Conservation (phyloP, 2,888 invertebrate species). For the Encarsia formosa region DNA sequence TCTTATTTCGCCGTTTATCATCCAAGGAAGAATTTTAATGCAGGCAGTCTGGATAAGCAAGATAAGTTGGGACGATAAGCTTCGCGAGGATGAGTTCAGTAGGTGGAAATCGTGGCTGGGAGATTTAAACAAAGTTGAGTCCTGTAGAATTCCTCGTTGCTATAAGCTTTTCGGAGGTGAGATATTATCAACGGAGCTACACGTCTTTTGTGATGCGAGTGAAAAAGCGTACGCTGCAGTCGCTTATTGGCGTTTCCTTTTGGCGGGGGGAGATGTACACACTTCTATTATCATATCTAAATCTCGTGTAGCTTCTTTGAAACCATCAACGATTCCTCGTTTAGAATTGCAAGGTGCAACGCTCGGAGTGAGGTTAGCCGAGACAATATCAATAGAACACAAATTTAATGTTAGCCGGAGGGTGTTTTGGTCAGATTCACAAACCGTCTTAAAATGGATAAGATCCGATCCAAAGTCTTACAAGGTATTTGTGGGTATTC, state of each 20-base stretch:
- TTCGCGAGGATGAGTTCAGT: neutral
- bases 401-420: conserved; percentile 2
- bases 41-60: conserved; percentile 1
- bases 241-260: conserved; percentile 20
- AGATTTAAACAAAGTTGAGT: neutral
- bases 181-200: neutral
- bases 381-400: conserved; percentile 4
- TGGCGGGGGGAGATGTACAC: neutral
- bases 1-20: neutral
- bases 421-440: conserved; percentile 16
- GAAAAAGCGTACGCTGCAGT: conserved; percentile 3
- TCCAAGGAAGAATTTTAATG: conserved; percentile 2
- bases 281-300: conserved; percentile 5
- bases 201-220: neutral
- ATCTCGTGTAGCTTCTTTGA: conserved; percentile 9
- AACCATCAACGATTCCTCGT: conserved; percentile 18
- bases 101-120: neutral
- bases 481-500: conserved; percentile 22
- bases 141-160: neutral
- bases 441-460: conserved; percentile 24
- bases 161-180: neutral
- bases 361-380: conserved; percentile 10
- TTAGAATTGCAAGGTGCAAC: conserved; percentile 24
- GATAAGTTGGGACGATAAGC: conserved; percentile 2
- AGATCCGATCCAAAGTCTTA: conserved; percentile 9